phyloP scores from a whole-genome alignment of 2,888 invertebrate species.

The Leptinotarsa haldemani region DNA sequence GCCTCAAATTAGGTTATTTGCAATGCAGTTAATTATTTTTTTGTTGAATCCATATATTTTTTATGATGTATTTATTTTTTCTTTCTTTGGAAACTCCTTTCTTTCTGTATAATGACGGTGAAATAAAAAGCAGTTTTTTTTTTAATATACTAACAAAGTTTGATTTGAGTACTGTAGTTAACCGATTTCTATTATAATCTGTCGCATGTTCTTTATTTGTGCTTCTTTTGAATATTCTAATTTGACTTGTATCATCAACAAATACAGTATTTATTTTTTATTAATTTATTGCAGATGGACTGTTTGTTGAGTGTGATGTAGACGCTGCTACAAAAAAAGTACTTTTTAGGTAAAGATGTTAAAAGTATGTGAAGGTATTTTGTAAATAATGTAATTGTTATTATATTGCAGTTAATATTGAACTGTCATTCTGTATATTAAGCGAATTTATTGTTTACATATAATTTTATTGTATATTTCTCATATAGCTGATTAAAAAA shows the following conservation, averaged over 20 bases:
- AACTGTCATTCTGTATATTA: slow-evolving; percentile 59
- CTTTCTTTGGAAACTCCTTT: too few species aligned
- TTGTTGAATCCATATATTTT: too few species aligned
- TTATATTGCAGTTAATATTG: slow-evolving; percentile 53
- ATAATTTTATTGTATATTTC: slow-evolving; percentile 60
- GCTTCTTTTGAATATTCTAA: neutral
- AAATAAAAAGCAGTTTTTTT: too few species aligned
- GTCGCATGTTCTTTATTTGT: too few species aligned
- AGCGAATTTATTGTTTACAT: slow-evolving; percentile 59
- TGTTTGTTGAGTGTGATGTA: slow-evolving; percentile 44
- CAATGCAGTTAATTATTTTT: too few species aligned
- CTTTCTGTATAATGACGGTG: too few species aligned
- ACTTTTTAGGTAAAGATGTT: slow-evolving; percentile 46
- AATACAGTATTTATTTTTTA: neutral
- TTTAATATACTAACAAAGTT: too few species aligned
- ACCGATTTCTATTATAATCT: too few species aligned
- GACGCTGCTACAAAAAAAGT: slow-evolving; percentile 33
- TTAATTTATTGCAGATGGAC: slow-evolving; percentile 39
- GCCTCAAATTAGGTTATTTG: too few species aligned
- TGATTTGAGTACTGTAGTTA: too few species aligned
- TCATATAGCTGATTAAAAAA: slow-evolving; percentile 57
- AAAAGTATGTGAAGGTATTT: slow-evolving; percentile 48
- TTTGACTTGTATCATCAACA: neutral
- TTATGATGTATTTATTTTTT: too few species aligned
- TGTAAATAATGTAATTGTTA: slow-evolving; percentile 62